Base-by-base conservation (phyloP, 2,888 invertebrate genomes). In the Portevinia maculata region DNA sequence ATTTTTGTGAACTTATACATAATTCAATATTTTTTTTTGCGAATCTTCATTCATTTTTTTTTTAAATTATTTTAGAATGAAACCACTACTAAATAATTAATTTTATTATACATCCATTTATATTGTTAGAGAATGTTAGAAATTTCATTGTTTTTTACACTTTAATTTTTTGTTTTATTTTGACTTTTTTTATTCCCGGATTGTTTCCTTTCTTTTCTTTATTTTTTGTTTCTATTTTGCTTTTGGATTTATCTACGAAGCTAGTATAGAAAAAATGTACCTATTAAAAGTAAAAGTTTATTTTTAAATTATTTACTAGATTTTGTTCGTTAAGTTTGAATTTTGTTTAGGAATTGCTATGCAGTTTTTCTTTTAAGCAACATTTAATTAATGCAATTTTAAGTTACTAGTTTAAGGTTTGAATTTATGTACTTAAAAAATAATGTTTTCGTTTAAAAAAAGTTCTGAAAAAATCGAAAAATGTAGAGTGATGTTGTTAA, bases 81-180 rank as follows among this genome's bases (percentile, higher is more conserved):
- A 62, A 74, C 84, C 84, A 78, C 71, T 83, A 71, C 73, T 79
- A 81, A 74, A 73, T 79, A 84, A 79, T 79, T 70, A 75, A 85
- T 59, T 84, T 70, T 84, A 84, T 85, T 79, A 85, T 85, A 81
- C 81, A 86, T 69, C 75, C 76, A 79, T 84, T 85, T 70, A 73
- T 50, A 81, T 84, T 59, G 15, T 76, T 74, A 70, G 79, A 83
- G 57, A 73, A 62, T 76, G 62, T 79, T 84, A 71, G 74, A 34
- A 48, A 69, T 83, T 41, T 53, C n/a, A 17, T 52, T 71, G 74
- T 84, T 44, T 76, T 79, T 85, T 86, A 85, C 85, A 85, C 73
- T 86, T 86, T 86, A 69, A 4, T 55, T 57, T 73, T 62, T 50
- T 53, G 1, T 69, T 17, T 52, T 86, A 76, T 64, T 41, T 50